Evolutionary conservation across 2,888 invertebrate genomes (phyloP).

Genomic region (Eurois occulta): DNA sequence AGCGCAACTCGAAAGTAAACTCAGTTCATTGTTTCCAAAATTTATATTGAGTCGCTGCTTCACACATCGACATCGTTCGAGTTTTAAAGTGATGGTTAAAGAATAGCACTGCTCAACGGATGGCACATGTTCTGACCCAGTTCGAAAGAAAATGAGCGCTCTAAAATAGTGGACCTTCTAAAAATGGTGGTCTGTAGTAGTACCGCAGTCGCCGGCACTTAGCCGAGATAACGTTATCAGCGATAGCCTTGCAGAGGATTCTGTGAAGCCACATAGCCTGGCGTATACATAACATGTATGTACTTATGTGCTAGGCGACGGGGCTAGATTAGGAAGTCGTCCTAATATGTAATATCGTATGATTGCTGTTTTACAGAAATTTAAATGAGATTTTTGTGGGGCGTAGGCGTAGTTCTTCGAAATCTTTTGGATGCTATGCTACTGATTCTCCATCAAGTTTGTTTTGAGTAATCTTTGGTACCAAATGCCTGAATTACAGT

Average conservation of each 20-base stretch:
- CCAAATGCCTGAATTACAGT: too few species aligned
- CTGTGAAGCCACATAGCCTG: constrained; percentile 76
- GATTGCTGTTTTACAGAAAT: constrained; percentile 1
- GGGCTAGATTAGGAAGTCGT: constrained; percentile 47
- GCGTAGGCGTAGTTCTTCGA: background rate
- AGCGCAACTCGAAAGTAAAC: background rate
- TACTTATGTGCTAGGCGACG: constrained; percentile 36
- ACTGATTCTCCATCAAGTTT: background rate
- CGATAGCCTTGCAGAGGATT: constrained; percentile 88
- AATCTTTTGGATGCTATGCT: background rate
- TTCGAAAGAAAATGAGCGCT: background rate
- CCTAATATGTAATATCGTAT: constrained; percentile 38
- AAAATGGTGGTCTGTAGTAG: constrained; percentile 66
- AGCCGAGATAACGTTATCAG: constrained; percentile 88
- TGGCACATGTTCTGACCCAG: background rate
- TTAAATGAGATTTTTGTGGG: background rate
- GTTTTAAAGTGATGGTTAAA: background rate
- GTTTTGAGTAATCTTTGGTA: background rate
- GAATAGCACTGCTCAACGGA: background rate
- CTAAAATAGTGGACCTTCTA: constrained; percentile 53
- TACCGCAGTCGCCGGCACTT: constrained; percentile 70
- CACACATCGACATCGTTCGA: background rate
- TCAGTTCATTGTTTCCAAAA: constrained; percentile 21
- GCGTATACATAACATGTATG: constrained; percentile 51
- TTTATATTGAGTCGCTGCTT: background rate